A percentile compares a stretch with the other conserved stretches of the same genome.
These are phyloP conservation scores for Tigriopus japonicus DNA, from an alignment of 1,140 invertebrate species.

Conservation along the genomic window DNA sequence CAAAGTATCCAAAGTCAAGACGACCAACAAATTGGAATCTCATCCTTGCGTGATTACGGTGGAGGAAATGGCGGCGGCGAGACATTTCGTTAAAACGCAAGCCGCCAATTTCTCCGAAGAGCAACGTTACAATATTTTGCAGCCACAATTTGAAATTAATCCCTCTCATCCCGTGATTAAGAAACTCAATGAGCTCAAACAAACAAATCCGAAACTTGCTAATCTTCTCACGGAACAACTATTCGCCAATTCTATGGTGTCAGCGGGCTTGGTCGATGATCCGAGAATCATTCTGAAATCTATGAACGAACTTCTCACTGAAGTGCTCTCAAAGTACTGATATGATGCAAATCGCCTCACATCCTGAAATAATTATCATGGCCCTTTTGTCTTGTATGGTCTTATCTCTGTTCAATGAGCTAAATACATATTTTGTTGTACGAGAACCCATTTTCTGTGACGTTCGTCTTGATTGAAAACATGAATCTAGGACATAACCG, in stretches of 20 bases:
- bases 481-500: too few relatives aligned
- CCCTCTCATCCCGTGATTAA: slow-evolving; percentile 79
- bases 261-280: slow-evolving; percentile 82
- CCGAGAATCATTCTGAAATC: slow-evolving; percentile 57
- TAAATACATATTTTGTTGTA: too few relatives aligned
- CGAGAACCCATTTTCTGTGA: too few relatives aligned
- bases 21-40: slow-evolving; percentile 57
- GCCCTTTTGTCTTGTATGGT: too few relatives aligned
- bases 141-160: slow-evolving; percentile 84
- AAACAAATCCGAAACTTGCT: slow-evolving; percentile 54
- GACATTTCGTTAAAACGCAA: slow-evolving; percentile 81
- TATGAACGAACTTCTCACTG: slow-evolving; percentile 65
- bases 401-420: too few relatives aligned
- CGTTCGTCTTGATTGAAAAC: too few relatives aligned
- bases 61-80: slow-evolving; percentile 81
- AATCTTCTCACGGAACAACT: slow-evolving; percentile 68
- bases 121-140: slow-evolving; percentile 60
- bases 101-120: slow-evolving; percentile 63
- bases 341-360: neutral
- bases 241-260: slow-evolving; percentile 84
- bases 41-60: slow-evolving; percentile 88
- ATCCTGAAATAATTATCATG: too few relatives aligned
- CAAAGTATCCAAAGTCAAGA: slow-evolving; percentile 57
- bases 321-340: slow-evolving; percentile 26
- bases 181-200: slow-evolving; percentile 55